Conservation (phyloP, 64 coral and sea anemone genomes). For the Montipora sp. region DNA sequence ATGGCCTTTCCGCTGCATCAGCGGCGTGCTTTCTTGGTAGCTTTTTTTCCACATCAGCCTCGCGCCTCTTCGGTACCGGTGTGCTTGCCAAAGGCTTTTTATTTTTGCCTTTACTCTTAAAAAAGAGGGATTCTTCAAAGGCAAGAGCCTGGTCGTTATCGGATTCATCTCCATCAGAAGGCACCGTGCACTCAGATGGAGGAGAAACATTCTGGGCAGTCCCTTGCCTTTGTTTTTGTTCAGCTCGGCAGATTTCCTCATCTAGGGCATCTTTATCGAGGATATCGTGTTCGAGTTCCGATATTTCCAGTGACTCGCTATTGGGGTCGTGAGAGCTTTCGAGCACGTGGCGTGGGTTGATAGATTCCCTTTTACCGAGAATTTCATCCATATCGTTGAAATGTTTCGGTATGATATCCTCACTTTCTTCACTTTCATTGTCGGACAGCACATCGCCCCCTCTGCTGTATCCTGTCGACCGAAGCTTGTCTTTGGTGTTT, state of each 20-base stretch:
- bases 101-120: conserved; percentile 54
- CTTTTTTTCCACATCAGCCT: conserved; percentile 26
- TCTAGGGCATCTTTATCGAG: conserved; percentile 20
- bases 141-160: conserved; percentile 35
- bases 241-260: conserved; percentile 16
- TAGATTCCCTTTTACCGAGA: conserved; percentile 47
- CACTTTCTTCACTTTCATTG: conserved; percentile 42
- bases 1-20: conserved; percentile 15
- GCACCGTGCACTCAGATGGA: conserved; percentile 19
- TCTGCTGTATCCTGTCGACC: conserved; percentile 37
- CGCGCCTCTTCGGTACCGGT: not conserved
- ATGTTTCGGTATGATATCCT: conserved; percentile 17
- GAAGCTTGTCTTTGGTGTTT: conserved; percentile 36
- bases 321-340: conserved; percentile 42
- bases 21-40: conserved; percentile 15
- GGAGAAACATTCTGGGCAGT: conserved; percentile 16
- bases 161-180: conserved; percentile 38
- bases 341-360: conserved; percentile 48
- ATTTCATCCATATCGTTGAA: conserved; percentile 60
- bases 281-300: conserved; percentile 29
- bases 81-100: conserved; percentile 58
- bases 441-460: conserved; percentile 41
- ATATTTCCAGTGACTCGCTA: not conserved
- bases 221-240: conserved; percentile 12
- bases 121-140: conserved; percentile 34